A percentile compares a stretch with the other conserved stretches of the same genome.
These are phyloP conservation scores for Oppia nitens DNA, from an alignment of 1,140 invertebrate genomes.

Conservation along the genomic window DNA sequence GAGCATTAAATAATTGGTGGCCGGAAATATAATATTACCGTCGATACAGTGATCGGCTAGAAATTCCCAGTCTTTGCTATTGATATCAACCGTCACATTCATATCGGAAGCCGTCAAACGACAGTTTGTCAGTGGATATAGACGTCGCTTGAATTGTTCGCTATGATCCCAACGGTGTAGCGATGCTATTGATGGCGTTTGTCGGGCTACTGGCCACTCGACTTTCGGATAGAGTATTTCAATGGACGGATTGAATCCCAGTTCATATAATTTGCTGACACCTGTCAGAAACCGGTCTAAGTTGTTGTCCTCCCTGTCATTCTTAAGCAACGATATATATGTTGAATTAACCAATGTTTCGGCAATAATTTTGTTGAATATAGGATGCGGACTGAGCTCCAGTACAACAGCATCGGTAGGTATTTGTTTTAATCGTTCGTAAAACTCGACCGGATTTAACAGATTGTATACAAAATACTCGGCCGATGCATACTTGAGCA, in stretches of 20 bases:
- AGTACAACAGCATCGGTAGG: too few relatives aligned
- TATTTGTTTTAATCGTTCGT: too few relatives aligned
- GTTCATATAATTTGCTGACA: constrained; percentile 31
- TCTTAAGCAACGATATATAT: too few relatives aligned
- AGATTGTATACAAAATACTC: too few relatives aligned
- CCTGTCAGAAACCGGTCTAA: not conserved
- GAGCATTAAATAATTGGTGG: constrained; percentile 35
- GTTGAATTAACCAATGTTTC: too few relatives aligned
- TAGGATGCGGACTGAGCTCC: too few relatives aligned
- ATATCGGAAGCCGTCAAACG: constrained; percentile 9
- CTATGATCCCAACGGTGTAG: constrained; percentile 37
- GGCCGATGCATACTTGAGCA: too few relatives aligned
- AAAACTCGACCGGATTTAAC: too few relatives aligned
- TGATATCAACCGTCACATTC: constrained; percentile 16
- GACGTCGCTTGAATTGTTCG: constrained; percentile 9
- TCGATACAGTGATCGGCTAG: constrained; percentile 36
- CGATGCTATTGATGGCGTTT: constrained; percentile 34
- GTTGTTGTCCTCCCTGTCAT: constrained; percentile 49
- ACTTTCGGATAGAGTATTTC: too few relatives aligned
- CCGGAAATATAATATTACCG: constrained; percentile 36
- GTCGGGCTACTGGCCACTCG: too few relatives aligned
- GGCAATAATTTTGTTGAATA: too few relatives aligned
- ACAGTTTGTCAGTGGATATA: constrained; percentile 9
- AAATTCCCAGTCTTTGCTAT: constrained; percentile 26
- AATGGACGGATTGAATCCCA: too few relatives aligned